Base-by-base conservation (phyloP, 1,140 invertebrate genomes). In the Lepidurus apus region DNA sequence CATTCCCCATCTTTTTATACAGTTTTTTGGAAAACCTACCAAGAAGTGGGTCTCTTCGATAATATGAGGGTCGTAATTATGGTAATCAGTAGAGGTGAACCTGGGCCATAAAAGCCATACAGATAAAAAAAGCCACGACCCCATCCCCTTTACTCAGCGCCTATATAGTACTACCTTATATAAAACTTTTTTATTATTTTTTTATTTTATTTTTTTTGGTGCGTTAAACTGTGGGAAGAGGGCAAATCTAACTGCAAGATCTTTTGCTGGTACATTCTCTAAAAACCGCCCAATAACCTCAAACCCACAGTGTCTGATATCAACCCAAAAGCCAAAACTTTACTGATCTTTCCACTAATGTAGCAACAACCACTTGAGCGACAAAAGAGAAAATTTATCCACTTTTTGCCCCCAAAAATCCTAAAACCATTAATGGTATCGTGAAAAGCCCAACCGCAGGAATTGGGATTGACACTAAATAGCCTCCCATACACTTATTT, bases 21-120 rank as follows among this genome's bases (percentile, higher is more conserved):
- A 11, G 47, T 65, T 65, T 65, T 21, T 7, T 21, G 21, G 53
- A 65, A 65, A 65, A 65, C 9, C 53, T 65, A 65, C 53, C 53
- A 65, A 65, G 53, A 65, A 65, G 53, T 65, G 53, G n/a, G 21
- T 65, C 53, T 65, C 53, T 11, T 21, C 53, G 53, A 65, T 65
- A 65, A 65, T 65, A 65, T 65, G 21, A 65, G 53, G 53, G 53
- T 65, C 53, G 53, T 65, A 65, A 65, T 65, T 65, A 65, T 65
- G 53, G 53, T 65, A 65, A 65, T 65, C 53, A 65, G 53, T 65
- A 65, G 3, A 65, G 53, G 53, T 65, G 53, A 65, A 65, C 53
- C 53, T 65, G 53, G 53, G 21, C 53, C 53, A 65, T 65, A 65
- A 65, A 65, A 65, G n/a, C 53, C 53, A 65, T 65, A 65, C 53